A percentile compares a stretch with the other conserved stretches of the same genome.
Conservation (phyloP, 2,888 invertebrate genomes). For the Lomographa bimaculata region DNA sequence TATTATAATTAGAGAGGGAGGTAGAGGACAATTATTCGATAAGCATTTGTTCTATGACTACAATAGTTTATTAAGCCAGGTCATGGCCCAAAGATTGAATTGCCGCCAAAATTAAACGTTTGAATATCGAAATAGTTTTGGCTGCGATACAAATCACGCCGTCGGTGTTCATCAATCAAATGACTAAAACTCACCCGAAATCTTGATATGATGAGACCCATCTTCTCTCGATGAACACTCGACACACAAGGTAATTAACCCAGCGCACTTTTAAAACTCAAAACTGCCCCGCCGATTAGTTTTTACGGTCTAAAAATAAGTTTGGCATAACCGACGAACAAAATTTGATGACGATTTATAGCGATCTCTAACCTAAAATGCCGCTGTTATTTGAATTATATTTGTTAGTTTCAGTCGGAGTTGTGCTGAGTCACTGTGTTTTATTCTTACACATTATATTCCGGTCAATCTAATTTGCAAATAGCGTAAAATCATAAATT, state of each 20-base stretch:
- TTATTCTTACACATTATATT: conserved; percentile 31
- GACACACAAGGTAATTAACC: conserved; percentile 19
- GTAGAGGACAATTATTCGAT: conserved; percentile 10
- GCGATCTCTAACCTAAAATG: conserved; percentile 64
- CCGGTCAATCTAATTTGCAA: conserved; percentile 30
- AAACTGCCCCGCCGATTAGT: conserved; percentile 50
- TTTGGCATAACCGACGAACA: conserved; percentile 55
- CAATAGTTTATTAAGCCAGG: conserved; percentile 40
- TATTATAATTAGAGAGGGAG: conserved; percentile 5
- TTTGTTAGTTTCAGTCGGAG: conserved; percentile 6
- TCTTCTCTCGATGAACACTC: conserved; percentile 54
- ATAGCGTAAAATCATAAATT: conserved; percentile 23
- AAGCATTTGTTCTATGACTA: conserved; percentile 10
- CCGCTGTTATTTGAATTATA: conserved; percentile 42
- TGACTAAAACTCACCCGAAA: conserved; percentile 84
- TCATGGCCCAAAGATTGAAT: conserved; percentile 67
- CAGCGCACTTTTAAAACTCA: conserved; percentile 47
- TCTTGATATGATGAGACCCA: conserved; percentile 87
- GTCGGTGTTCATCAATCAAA: conserved; percentile 40
- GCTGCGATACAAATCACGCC: conserved; percentile 59
- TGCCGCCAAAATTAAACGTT: conserved; percentile 61
- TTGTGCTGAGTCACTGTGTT: conserved; percentile 14
- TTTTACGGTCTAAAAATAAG: conserved; percentile 66
- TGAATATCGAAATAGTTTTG: conserved; percentile 69
- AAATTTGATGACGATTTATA: conserved; percentile 61